Percentiles rank a stretch among this genome's conserved stretches.
These are phyloP conservation scores for Sebastiscus tertius DNA, from an alignment of 2,797 vertebrate genomes.

Conservation along the genomic window DNA sequence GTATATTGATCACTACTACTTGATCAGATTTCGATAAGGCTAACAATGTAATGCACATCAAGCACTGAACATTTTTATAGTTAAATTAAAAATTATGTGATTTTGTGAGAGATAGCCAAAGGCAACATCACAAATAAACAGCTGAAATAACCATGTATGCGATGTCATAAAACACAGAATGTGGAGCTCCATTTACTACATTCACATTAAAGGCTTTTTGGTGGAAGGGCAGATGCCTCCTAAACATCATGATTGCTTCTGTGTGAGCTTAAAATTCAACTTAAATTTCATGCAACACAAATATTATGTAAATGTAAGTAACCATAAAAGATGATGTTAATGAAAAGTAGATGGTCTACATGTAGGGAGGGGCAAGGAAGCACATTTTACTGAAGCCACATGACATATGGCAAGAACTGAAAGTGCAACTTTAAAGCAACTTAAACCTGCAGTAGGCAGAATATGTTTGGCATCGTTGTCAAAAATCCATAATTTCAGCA, in stretches of 20 bases:
- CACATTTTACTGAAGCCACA: neutral
- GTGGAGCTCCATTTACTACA: constrained; percentile 23
- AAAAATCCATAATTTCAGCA: too few relatives aligned
- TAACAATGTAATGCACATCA: constrained; percentile 36
- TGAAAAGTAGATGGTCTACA: constrained; percentile 6
- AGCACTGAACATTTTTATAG: constrained; percentile 18
- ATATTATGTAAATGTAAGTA: neutral
- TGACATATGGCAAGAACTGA: neutral
- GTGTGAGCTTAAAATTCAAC: neutral
- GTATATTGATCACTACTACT: constrained; percentile 21
- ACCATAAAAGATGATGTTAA: constrained; percentile 3
- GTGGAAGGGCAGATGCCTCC: neutral
- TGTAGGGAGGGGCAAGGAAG: neutral
- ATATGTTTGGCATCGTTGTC: too few relatives aligned
- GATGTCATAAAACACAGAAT: constrained; percentile 32
- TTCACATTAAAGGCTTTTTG: constrained; percentile 1
- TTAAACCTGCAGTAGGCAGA: too few relatives aligned
- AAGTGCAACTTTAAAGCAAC: neutral
- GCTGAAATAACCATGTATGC: constrained; percentile 12
- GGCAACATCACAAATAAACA: constrained; percentile 37
- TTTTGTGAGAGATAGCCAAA: constrained; percentile 46
- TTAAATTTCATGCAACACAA: neutral
- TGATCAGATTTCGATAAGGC: neutral
- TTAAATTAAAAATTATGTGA: constrained; percentile 40
- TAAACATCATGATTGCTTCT: neutral